Conservation (phyloP, 2,888 invertebrate species). For the Phaedon cochleariae region DNA sequence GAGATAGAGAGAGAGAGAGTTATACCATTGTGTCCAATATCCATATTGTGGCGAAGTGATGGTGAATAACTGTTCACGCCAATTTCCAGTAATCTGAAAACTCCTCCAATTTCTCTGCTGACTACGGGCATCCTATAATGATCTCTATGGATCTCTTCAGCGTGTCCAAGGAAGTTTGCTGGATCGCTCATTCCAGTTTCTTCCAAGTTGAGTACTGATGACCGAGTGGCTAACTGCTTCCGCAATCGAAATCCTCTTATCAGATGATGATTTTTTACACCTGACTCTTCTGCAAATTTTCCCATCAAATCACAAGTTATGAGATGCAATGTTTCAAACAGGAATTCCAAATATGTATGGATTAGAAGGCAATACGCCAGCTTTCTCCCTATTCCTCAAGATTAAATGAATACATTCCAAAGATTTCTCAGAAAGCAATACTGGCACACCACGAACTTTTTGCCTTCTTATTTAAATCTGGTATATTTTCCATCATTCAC, state of each 20-base stretch:
- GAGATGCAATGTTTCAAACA: constrained; percentile 26
- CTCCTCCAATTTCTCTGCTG: constrained; percentile 12
- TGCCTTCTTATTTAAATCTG: constrained; percentile 21
- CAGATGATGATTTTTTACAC: constrained; percentile 36
- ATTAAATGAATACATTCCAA: constrained; percentile 25
- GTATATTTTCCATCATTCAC: constrained; percentile 7
- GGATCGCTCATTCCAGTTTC: constrained; percentile 27
- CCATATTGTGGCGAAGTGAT: neutral
- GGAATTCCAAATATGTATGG: constrained; percentile 27
- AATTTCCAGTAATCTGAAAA: constrained; percentile 19
- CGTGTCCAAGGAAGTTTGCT: constrained; percentile 34
- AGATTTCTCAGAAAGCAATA: constrained; percentile 14
- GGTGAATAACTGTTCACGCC: constrained; percentile 6
- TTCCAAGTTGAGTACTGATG: constrained; percentile 23
- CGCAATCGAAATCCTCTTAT: constrained; percentile 41
- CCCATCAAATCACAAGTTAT: constrained; percentile 43
- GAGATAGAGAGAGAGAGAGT: neutral
- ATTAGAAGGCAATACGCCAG: constrained; percentile 23
- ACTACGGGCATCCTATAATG: constrained; percentile 26
- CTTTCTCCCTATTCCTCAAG: constrained; percentile 28
- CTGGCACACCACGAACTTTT: constrained; percentile 21
- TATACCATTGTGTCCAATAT: neutral
- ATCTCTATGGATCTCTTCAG: constrained; percentile 30
- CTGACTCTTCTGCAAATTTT: constrained; percentile 42
- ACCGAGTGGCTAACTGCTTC: constrained; percentile 47